phyloP scores from a whole-genome alignment of 2,888 invertebrate genomes.

The Zaprionus obscuricornis region DNA sequence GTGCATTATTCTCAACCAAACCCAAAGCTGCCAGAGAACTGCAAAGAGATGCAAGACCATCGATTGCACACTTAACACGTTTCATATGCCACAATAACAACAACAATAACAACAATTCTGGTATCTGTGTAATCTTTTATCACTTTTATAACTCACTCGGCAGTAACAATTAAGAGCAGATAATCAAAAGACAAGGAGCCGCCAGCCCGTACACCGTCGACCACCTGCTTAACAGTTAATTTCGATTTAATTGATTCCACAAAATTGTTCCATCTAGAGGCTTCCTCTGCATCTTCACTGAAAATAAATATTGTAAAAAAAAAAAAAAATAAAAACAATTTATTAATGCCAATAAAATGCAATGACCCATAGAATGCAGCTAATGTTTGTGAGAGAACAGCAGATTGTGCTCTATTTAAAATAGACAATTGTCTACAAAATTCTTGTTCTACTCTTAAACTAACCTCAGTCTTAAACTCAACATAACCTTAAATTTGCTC shows the following conservation, averaged over 20 bases:
- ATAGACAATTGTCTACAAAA: neutral
- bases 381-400: neutral
- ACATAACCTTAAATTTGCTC: slow-evolving; percentile 39
- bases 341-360: slow-evolving; percentile 44
- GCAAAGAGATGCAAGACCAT: slow-evolving; percentile 44
- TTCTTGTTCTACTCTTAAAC: neutral
- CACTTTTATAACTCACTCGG: slow-evolving; percentile 87
- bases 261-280: slow-evolving; percentile 88
- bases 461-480: slow-evolving; percentile 36
- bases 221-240: slow-evolving; percentile 92
- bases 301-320: slow-evolving; percentile 50
- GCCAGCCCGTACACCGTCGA: slow-evolving; percentile 89
- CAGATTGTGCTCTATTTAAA: neutral
- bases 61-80: neutral
- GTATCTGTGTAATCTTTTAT: neutral
- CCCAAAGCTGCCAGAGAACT: slow-evolving; percentile 93
- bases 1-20: slow-evolving; percentile 91
- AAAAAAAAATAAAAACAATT: slow-evolving; percentile 41
- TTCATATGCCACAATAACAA: neutral
- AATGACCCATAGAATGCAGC: slow-evolving; percentile 7
- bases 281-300: slow-evolving; percentile 84
- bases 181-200: slow-evolving; percentile 93
- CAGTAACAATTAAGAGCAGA: slow-evolving; percentile 90
- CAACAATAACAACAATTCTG: neutral
- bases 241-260: slow-evolving; percentile 91